Evolutionary conservation across 2,113 vertebrate species (phyloP), one percentile per base, ranked within the genome.

Genomic region (Meriones unguiculatus): DNA sequence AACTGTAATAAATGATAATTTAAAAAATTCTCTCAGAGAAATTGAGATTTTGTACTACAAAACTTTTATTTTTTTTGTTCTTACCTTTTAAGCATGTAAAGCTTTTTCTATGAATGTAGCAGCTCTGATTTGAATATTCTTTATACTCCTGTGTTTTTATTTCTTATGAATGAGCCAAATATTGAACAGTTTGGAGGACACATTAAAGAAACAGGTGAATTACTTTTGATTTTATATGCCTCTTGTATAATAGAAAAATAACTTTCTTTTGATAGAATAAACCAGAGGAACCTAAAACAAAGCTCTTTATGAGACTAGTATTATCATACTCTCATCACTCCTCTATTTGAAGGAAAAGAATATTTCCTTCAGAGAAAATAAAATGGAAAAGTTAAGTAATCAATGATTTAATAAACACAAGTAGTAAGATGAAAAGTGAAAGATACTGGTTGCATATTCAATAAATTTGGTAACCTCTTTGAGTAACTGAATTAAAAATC

Each of bases 361-460:
- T 7, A 41, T 38, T 32, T 89, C 38, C 30, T 41, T 91, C 46
- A 69, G 1, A 88, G 46, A 87, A 90, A 84, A 82, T 88, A 12
- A 80, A 72, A 87, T 22, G n/a, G 25, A 14, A 46, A 77, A 22
- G 17, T 57, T 46, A 94, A n/a, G n/a, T 84, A 78, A 72, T 64
- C 41, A 72, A 32, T 30, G 4, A 52, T 46, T 64, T 54, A 84
- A 75, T 28, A 32, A 89, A 80, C 41, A 65, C 5, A 69, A 24
- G 17, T 18, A 70, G n/a, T 91, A 62, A 95, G 96, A 73, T 78
- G 41, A 88, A 80, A 73, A 73, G 38, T 70, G 62, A 84, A 93
- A 54, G 54, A 6, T 3, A 38, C 67, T 32, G 10, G 11, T 87
- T 82, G 24, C 50, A 65, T 89, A 38, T 54, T 80, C 25, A 73